phyloP scores from a whole-genome alignment of 1,140 invertebrate species.

The Macrostomum lignano region DNA sequence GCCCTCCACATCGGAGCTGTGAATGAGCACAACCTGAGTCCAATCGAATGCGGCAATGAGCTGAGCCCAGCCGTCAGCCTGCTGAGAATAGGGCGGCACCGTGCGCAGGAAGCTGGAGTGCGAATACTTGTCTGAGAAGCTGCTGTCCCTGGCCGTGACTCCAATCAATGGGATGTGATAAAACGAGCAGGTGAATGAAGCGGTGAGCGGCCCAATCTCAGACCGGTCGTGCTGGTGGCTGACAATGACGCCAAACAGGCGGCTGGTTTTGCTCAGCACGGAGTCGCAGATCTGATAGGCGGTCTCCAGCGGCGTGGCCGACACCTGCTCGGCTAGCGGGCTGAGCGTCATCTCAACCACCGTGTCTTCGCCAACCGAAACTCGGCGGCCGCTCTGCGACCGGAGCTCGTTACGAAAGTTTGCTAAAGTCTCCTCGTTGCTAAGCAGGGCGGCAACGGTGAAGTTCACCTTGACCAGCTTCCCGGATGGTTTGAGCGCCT shows the following conservation, averaged over 20 bases:
- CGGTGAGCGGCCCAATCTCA: constrained; percentile 18
- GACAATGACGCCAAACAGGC: constrained; percentile 1
- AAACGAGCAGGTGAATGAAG: constrained; percentile 86
- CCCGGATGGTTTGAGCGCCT: too few relatives aligned
- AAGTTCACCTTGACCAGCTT: too few relatives aligned
- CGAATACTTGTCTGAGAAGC: constrained; percentile 91
- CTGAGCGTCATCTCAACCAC: too few relatives aligned
- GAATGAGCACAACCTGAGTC: constrained; percentile 77
- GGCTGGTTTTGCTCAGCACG: background rate
- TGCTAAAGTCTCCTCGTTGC: too few relatives aligned
- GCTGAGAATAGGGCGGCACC: constrained; percentile 79
- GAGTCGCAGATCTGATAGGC: background rate
- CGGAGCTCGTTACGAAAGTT: too few relatives aligned
- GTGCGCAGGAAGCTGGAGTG: constrained; percentile 83
- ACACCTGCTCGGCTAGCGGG: too few relatives aligned
- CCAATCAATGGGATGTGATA: constrained; percentile 93
- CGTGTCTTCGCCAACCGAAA: too few relatives aligned
- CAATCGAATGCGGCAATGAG: constrained; percentile 68
- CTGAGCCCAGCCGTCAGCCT: constrained; percentile 84
- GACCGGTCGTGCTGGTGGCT: background rate
- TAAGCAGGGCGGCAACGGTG: too few relatives aligned
- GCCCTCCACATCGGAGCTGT: constrained; percentile 78
- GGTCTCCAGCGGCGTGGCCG: background rate
- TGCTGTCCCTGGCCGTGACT: constrained; percentile 75
- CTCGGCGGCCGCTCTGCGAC: too few relatives aligned